Conservation (phyloP, 2,888 invertebrate species). For the Athalia rosae region DNA sequence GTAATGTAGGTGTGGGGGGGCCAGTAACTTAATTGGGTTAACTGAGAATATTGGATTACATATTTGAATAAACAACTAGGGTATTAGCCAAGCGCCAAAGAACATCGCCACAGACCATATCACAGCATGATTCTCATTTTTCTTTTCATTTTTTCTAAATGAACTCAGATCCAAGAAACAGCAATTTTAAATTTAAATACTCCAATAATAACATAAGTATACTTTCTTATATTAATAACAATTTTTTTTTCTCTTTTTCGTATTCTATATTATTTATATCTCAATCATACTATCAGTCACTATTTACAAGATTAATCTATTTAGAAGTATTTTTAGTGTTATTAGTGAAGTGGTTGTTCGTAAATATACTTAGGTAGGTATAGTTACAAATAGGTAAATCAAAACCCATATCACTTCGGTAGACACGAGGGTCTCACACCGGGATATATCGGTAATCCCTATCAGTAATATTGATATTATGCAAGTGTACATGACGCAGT, state of each 20-base stretch:
- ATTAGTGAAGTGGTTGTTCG: slow-evolving; percentile 3
- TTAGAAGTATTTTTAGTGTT: slow-evolving; percentile 3
- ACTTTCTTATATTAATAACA: slow-evolving; percentile 64
- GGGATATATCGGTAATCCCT: background rate
- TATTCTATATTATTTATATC: slow-evolving; percentile 60
- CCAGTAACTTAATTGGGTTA: slow-evolving; percentile 50
- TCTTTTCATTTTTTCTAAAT: slow-evolving; percentile 52
- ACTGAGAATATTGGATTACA: slow-evolving; percentile 53
- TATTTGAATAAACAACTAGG: slow-evolving; percentile 51
- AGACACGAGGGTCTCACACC: background rate
- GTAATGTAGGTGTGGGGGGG: background rate
- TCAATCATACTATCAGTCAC: slow-evolving; percentile 44
- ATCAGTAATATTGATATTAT: slow-evolving; percentile 10
- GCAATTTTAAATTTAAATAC: slow-evolving; percentile 65
- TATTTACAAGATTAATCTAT: slow-evolving; percentile 38
- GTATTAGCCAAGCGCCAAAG: slow-evolving; percentile 53
- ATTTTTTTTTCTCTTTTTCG: background rate
- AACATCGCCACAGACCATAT: slow-evolving; percentile 61
- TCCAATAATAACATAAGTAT: slow-evolving; percentile 58
- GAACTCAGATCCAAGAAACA: slow-evolving; percentile 61
- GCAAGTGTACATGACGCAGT: slow-evolving; percentile 19
- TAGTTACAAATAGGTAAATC: slow-evolving; percentile 13
- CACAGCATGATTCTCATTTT: slow-evolving; percentile 66
- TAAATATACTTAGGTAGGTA: background rate
- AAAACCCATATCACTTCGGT: background rate